phyloP scores from a whole-genome alignment of 2,888 invertebrate genomes.

The Sinhomidia bicolor region DNA sequence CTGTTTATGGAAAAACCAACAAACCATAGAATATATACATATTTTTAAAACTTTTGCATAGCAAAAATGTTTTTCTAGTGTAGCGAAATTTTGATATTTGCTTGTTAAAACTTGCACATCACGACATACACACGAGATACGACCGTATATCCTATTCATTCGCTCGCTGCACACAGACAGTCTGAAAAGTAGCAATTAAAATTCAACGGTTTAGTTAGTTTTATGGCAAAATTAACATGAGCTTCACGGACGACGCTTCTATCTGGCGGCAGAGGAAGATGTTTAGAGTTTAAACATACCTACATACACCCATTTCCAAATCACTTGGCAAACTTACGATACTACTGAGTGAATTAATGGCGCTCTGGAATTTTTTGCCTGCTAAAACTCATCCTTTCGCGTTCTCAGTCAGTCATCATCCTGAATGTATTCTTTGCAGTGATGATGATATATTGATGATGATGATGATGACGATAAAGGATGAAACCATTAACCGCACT shows the following conservation, averaged over 20 bases:
- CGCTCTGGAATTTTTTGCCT: background rate
- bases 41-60: too few species aligned
- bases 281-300: background rate
- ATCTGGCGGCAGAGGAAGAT: background rate
- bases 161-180: too few species aligned
- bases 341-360: background rate
- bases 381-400: background rate
- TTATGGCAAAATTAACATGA: background rate
- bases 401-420: background rate
- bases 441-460: background rate
- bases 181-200: conserved; percentile 26
- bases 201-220: conserved; percentile 1
- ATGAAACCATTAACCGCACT: conserved; percentile 9
- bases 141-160: too few species aligned
- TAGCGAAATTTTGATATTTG: too few species aligned
- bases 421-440: background rate
- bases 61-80: too few species aligned
- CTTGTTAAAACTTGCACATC: too few species aligned
- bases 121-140: too few species aligned
- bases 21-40: too few species aligned
- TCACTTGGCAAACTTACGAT: background rate
- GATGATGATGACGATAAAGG: background rate
- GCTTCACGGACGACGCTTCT: background rate
- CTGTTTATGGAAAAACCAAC: too few species aligned
- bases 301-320: conserved; percentile 5